Evolutionary conservation across 2,797 vertebrate genomes (phyloP).

Genomic region (Hippocampus kuda): DNA sequence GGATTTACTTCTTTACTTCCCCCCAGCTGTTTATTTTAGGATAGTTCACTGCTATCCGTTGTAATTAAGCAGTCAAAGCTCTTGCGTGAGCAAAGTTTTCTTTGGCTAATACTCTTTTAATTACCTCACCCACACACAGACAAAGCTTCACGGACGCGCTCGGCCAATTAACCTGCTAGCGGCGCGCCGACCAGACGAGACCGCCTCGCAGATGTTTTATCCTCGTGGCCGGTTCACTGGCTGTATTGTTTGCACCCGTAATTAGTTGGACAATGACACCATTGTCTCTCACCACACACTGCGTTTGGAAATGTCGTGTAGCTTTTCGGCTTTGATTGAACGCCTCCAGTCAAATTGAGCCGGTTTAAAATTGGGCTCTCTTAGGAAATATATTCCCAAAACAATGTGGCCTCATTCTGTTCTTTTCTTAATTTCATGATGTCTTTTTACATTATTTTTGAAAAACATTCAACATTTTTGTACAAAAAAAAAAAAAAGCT

Average conservation of each 20-base stretch:
- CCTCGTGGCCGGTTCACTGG: slow-evolving; percentile 18
- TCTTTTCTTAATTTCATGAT: no score
- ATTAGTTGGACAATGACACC: slow-evolving; percentile 15
- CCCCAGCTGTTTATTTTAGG: slow-evolving; percentile 12
- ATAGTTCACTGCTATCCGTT: slow-evolving; percentile 7
- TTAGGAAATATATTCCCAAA: background rate
- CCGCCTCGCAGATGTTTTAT: background rate
- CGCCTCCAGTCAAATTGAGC: background rate
- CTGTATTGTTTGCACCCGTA: slow-evolving; percentile 17
- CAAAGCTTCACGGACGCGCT: slow-evolving; percentile 42
- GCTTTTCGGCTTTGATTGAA: background rate
- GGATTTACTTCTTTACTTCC: no score
- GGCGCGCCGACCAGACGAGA: slow-evolving; percentile 26
- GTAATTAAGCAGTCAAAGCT: slow-evolving; percentile 56
- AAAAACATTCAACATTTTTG: no score
- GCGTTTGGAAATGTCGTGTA: background rate
- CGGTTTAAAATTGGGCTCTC: background rate
- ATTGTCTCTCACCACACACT: background rate
- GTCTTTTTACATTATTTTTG: no score
- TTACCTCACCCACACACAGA: slow-evolving; percentile 52
- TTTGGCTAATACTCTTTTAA: slow-evolving; percentile 65
- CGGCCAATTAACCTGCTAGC: slow-evolving; percentile 58
- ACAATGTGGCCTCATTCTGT: no score
- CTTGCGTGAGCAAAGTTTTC: slow-evolving; percentile 45
- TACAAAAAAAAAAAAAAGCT: no score